Evolutionary conservation across 2,888 invertebrate genomes (phyloP).

Genomic region (Athrips mouffetella): DNA sequence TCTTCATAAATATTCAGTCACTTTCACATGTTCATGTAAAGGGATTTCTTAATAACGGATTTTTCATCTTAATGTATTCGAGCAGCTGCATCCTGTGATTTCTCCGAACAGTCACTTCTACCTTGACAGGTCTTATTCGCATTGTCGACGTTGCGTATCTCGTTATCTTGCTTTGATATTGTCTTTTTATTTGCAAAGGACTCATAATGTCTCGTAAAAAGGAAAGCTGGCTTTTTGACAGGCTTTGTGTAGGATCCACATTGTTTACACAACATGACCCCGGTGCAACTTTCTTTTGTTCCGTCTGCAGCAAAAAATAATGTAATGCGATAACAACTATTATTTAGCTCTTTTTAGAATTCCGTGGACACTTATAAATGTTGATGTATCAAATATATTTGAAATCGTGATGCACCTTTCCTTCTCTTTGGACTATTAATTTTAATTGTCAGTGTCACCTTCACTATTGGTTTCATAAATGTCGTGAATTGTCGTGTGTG

Average conservation of each 20-base stretch:
- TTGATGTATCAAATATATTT: too few relatives aligned
- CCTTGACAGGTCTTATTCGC: slow-evolving; percentile 22
- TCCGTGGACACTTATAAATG: too few relatives aligned
- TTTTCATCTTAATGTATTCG: slow-evolving; percentile 24
- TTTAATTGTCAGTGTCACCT: not conserved
- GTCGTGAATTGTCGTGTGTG: not conserved
- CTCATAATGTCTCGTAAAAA: slow-evolving; percentile 50
- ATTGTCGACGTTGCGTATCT: slow-evolving; percentile 41
- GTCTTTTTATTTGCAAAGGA: slow-evolving; percentile 48
- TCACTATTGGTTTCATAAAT: not conserved
- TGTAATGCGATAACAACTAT: not conserved
- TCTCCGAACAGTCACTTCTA: slow-evolving; percentile 34
- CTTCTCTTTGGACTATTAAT: too few relatives aligned
- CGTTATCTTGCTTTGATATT: slow-evolving; percentile 48
- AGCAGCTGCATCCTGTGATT: slow-evolving; percentile 30
- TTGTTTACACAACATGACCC: slow-evolving; percentile 15
- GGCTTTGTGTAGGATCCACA: slow-evolving; percentile 34
- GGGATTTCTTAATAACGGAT: slow-evolving; percentile 17
- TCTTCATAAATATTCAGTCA: slow-evolving; percentile 62
- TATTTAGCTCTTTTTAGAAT: slow-evolving; percentile 10
- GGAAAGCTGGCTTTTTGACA: slow-evolving; percentile 56
- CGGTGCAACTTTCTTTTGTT: slow-evolving; percentile 20
- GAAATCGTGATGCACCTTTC: too few relatives aligned
- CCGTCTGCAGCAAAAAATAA: not conserved
- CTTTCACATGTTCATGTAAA: slow-evolving; percentile 50